Base-by-base conservation (phyloP, 2,113 vertebrate genomes). In the Varanus komodoensis region DNA sequence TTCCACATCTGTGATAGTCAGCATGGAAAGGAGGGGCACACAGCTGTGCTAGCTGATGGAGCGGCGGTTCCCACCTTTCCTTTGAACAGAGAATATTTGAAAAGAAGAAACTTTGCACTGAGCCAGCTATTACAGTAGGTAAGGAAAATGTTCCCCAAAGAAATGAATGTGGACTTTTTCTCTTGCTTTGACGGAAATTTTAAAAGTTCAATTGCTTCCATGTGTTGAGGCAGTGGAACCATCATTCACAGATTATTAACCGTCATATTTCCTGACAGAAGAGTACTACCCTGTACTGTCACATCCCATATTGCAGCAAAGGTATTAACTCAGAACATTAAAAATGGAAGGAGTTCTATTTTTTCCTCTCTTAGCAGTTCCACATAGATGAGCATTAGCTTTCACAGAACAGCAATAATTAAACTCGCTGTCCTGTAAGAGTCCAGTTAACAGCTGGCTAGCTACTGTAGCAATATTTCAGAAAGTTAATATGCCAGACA, bases 401-500 rank as follows among this genome's bases (percentile, higher is more conserved):
- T 54, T 69, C 32, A 54, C 54, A 83, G 9, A 71, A 4, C 23
- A 50, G 23, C 34, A 69, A n/a, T 77, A 88, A 91, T 25, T 74
- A 83, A 88, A 84, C 32, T 67, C 71, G 48, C 29, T 38, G 29
- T 21, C 9, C 85, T 44, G 29, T 38, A 52, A 61, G 17, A 90
- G 38, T 82, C 73, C 50, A 78, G 64, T 84, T 32, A 87, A 87
- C 71, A 91, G 50, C 27, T 38, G 71, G 32, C 32, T 57, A 69
- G 64, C n/a, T 64, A 34, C 57, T 77, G 52, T 75, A 75, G 74
- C 11, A 34, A 50, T 67, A 84, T 27, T 77, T 80, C n/a, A 29
- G 74, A 79, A 79, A 79, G 82, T 25, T 44, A 91, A 29, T 44
- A 84, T 44, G 61, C 44, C 48, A 91, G 29, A 84, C 52, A 34